Evolutionary conservation across 2,113 vertebrate genomes (phyloP).

Genomic region (Geococcyx californianus): DNA sequence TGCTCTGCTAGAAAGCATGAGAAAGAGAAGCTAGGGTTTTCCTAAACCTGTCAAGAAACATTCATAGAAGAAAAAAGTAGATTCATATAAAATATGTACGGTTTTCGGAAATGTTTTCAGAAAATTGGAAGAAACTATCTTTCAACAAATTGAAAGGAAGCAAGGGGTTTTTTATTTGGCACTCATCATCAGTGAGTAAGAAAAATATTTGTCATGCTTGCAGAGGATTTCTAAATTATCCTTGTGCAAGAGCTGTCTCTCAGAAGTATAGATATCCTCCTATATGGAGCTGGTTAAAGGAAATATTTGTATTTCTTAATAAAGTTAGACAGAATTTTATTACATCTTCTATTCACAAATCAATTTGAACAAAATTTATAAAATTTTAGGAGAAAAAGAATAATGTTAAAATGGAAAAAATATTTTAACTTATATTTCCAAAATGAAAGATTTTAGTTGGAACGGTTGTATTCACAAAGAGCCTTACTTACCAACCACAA

Average conservation of each 20-base stretch:
- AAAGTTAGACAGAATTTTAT: neutral
- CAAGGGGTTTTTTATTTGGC: neutral
- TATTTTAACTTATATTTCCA: neutral
- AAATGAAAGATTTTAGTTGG: neutral
- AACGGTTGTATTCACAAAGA: neutral
- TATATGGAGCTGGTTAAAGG: too few species aligned
- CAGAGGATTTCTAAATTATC: neutral
- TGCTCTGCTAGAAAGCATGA: constrained; percentile 81
- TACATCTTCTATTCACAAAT: neutral
- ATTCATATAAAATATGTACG: neutral
- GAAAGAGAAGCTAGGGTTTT: constrained; percentile 80
- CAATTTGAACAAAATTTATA: neutral
- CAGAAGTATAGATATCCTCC: neutral
- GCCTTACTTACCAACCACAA: neutral
- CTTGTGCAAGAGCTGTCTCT: neutral
- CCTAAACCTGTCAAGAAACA: constrained; percentile 40
- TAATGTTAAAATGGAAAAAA: neutral
- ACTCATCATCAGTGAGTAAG: neutral
- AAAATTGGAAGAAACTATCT: neutral
- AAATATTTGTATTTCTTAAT: too few species aligned
- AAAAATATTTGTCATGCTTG: neutral
- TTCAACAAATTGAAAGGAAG: neutral
- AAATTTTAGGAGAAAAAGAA: neutral
- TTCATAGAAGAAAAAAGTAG: neutral
- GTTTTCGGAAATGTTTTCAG: neutral